Evolutionary conservation across 2,888 invertebrate species (phyloP).

Genomic region (Drosophila tripunctata): DNA sequence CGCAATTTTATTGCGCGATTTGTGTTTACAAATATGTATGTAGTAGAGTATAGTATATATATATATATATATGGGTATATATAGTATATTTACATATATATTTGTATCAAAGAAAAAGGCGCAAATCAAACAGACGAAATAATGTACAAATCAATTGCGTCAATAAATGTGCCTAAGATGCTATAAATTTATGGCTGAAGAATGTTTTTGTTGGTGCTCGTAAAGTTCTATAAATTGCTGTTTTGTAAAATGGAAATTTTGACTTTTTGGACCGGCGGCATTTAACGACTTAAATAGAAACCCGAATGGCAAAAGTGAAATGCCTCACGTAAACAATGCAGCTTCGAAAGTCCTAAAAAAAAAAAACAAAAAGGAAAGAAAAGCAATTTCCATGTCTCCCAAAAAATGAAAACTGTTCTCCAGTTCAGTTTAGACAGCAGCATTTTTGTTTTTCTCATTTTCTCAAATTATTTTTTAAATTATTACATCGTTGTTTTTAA

Average conservation of each 20-base stretch:
- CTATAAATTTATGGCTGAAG: constrained; percentile 35
- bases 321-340: constrained; percentile 42
- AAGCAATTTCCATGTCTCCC: constrained; percentile 26
- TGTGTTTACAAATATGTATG: constrained; percentile 49
- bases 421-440: constrained; percentile 48
- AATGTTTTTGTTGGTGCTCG: constrained; percentile 37
- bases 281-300: constrained; percentile 68
- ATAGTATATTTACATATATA: constrained; percentile 10
- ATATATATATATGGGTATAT: constrained; percentile 1
- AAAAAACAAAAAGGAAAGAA: too few relatives aligned
- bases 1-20: constrained; percentile 50
- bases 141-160: constrained; percentile 72
- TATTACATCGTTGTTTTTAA: constrained; percentile 39
- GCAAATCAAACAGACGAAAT: constrained; percentile 51
- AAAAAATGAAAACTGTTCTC: constrained; percentile 16
- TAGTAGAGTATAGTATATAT: constrained; percentile 4
- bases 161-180: constrained; percentile 66
- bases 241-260: constrained; percentile 53
- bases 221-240: constrained; percentile 56
- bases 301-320: constrained; percentile 49
- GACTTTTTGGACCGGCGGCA: constrained; percentile 46
- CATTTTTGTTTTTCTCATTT: constrained; percentile 13
- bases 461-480: constrained; percentile 11
- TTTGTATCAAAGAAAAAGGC: constrained; percentile 43
- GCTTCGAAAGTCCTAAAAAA: not conserved